A percentile compares a stretch with the other conserved stretches of the same genome.
phyloP scores from a whole-genome alignment of 2,797 vertebrate species.

The Danio kyathit region DNA sequence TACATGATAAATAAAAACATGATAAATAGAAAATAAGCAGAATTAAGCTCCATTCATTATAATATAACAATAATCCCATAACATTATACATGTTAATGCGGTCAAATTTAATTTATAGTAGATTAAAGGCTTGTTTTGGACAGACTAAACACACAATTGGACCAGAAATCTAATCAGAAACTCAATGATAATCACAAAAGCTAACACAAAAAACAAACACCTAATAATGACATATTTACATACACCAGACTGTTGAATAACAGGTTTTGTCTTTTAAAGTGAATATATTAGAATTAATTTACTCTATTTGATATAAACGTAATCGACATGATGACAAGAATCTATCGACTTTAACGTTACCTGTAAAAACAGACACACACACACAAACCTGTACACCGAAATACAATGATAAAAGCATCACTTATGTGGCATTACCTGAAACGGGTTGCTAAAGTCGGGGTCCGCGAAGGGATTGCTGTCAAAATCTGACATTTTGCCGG shows the following conservation, averaged over 20 bases:
- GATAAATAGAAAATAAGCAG: background rate
- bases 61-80: background rate
- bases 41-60: background rate
- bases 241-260: background rate
- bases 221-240: background rate
- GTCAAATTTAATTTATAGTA: background rate
- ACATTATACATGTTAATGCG: background rate
- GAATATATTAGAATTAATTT: no score
- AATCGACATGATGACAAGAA: background rate
- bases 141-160: background rate
- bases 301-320: background rate
- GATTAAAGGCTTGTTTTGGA: background rate
- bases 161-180: background rate
- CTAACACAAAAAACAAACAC: background rate
- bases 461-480: constrained; percentile 98
- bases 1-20: background rate
- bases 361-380: background rate
- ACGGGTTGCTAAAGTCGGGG: constrained; percentile 97
- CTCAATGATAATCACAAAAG: background rate
- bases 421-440: constrained; percentile 77
- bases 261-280: background rate
- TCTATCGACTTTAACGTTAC: background rate
- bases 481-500: constrained; percentile 90
- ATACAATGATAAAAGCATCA: background rate
- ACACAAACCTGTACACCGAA: background rate